Percentiles rank a stretch among this genome's conserved stretches.
phyloP scores from a whole-genome alignment of 2,888 invertebrate species.

The Aphodius granarius region DNA sequence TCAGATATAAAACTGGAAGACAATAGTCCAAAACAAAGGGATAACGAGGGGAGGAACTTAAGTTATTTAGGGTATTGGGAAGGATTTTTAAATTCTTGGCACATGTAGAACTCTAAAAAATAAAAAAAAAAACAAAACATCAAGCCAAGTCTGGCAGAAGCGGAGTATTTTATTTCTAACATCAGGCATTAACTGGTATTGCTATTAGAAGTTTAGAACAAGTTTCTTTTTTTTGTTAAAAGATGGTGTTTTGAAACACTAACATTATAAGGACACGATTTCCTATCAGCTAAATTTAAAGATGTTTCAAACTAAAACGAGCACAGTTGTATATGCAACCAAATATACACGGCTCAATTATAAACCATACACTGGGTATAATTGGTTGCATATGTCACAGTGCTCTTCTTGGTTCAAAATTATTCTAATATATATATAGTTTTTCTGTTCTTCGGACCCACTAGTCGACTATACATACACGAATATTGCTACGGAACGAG shows the following conservation, averaged over 20 bases:
- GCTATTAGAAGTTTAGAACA: constrained; percentile 44
- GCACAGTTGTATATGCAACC: too few relatives aligned
- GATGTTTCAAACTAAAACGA: too few relatives aligned
- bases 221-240: constrained; percentile 38
- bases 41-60: neutral
- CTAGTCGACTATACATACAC: neutral
- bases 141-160: constrained; percentile 38
- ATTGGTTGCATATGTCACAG: too few relatives aligned
- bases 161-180: constrained; percentile 46
- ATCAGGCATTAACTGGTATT: constrained; percentile 52
- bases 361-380: too few relatives aligned
- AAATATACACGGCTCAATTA: too few relatives aligned
- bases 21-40: constrained; percentile 42
- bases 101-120: constrained; percentile 32
- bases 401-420: too few relatives aligned
- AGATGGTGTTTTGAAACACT: constrained; percentile 38
- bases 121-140: constrained; percentile 25
- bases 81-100: constrained; percentile 29
- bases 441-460: neutral
- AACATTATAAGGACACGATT: neutral
- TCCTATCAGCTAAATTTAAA: neutral
- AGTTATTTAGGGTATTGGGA: neutral
- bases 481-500: neutral
- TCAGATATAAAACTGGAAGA: constrained; percentile 48
- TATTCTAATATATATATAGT: neutral